phyloP scores from a whole-genome alignment of 2,888 invertebrate genomes.

The Phlogophora meticulosa region DNA sequence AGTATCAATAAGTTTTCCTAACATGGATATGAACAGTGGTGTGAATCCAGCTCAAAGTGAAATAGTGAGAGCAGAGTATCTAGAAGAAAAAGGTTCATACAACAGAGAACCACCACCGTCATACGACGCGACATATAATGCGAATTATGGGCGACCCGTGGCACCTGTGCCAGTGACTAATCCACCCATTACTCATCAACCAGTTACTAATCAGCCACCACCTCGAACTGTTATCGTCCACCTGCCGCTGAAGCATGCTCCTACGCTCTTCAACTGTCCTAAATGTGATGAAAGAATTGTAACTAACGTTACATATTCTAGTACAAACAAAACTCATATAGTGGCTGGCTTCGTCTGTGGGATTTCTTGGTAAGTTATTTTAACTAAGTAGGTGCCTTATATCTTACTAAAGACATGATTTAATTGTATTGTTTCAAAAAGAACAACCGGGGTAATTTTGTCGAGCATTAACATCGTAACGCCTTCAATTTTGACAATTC shows the following conservation, averaged over 20 bases:
- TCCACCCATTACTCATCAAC: constrained; percentile 72
- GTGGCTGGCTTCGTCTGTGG: constrained; percentile 87
- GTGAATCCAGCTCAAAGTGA: constrained; percentile 66
- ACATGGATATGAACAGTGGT: constrained; percentile 70
- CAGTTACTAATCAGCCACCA: constrained; percentile 69
- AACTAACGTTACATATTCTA: constrained; percentile 82
- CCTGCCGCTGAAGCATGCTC: constrained; percentile 74
- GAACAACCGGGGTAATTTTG: too few relatives aligned
- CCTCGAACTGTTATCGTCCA: constrained; percentile 80
- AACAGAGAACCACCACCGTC: constrained; percentile 82
- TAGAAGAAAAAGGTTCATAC: constrained; percentile 64
- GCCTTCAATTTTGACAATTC: too few relatives aligned
- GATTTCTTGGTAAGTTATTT: constrained; percentile 80
- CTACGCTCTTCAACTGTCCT: constrained; percentile 79
- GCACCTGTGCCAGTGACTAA: constrained; percentile 58
- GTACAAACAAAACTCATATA: constrained; percentile 84
- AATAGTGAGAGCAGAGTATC: constrained; percentile 63
- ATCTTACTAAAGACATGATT: neutral
- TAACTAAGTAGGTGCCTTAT: neutral
- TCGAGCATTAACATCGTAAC: too few relatives aligned
- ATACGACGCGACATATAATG: constrained; percentile 68
- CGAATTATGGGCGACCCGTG: constrained; percentile 37
- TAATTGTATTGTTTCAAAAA: too few relatives aligned
- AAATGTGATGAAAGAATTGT: constrained; percentile 78
- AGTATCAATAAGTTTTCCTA: constrained; percentile 55